Evolutionary conservation across 2,888 invertebrate species (phyloP), one percentile per base, ranked within the genome.

Genomic region (Hypselothyrea guttata): DNA sequence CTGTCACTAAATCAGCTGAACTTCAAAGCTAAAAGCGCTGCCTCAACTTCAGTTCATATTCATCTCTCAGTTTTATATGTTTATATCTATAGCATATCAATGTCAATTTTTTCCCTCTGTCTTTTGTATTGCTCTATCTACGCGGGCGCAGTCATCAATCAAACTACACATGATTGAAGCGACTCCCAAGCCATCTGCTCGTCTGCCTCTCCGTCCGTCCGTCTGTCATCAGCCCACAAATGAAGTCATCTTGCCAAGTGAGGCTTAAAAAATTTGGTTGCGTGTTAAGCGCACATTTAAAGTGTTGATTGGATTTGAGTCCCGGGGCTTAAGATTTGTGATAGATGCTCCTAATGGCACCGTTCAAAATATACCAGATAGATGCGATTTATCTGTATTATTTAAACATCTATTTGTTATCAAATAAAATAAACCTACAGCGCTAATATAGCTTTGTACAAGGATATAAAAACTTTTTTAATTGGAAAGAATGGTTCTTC

Each of bases 131-230:
- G 15, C 5, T 11, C 54, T 51, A 58, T 34, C 41, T 46, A 62
- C 46, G 73, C 82, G 74, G 76, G 76, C 79, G 76, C 63, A 68
- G 83, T 64, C 83, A 82, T 78, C 78, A 75, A 78, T 82, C 78
- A 78, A 75, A 66, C 27, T 30, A 59, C 34, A 53, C 15, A 56
- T 59, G 60, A 54, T 54, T 53, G 44, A 45, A 37, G 27, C 13
- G 48, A 34, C 48, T 69, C 66, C 78, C 62, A 63, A 60, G 69
- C 35, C 35, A 22, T 22, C 22, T 22, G 22, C 5, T 22, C 5
- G 22, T 22, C 40, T 40, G 40, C 11, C 72, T 69, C 69, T 73
- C 75, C 30, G 12, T 31, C 31, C 13, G 3, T 13, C 37, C 18
- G 5, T 22, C 22, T 22, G 22, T 22, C 22, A 22, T 22, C 22